Conservation (phyloP, 2,888 invertebrate genomes). For the Odiellus spinosus region DNA sequence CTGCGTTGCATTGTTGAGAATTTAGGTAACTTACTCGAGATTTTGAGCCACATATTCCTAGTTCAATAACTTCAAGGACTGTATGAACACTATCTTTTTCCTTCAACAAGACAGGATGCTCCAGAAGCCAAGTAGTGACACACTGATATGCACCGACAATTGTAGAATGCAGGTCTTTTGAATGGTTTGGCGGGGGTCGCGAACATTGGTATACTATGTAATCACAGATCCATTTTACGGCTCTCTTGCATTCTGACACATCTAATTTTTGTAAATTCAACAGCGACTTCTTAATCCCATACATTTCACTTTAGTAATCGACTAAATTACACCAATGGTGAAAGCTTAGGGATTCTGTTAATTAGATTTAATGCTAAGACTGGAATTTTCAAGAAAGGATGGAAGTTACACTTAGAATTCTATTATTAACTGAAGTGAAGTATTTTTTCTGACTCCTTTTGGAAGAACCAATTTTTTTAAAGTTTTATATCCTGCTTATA, state of each 20-base stretch:
- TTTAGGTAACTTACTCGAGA: constrained; percentile 33
- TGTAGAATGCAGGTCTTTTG: constrained; percentile 78
- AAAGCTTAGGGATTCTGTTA: too few species aligned
- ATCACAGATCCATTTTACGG: constrained; percentile 95
- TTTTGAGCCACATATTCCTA: constrained; percentile 92
- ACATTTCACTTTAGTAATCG: not conserved
- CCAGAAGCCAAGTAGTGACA: constrained; percentile 63
- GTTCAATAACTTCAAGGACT: constrained; percentile 87
- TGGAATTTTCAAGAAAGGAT: too few species aligned
- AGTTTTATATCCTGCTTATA: too few species aligned
- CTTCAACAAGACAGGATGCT: constrained; percentile 72
- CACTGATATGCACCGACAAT: constrained; percentile 51
- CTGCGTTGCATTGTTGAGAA: too few species aligned
- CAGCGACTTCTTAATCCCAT: not conserved
- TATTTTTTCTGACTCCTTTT: too few species aligned
- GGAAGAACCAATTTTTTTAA: too few species aligned
- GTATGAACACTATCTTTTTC: constrained; percentile 84
- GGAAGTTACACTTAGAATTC: too few species aligned
- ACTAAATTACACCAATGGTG: too few species aligned
- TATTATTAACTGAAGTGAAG: too few species aligned
- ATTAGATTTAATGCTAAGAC: too few species aligned
- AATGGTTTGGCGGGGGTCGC: constrained; percentile 81
- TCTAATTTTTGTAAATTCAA: constrained; percentile 38
- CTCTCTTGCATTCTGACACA: constrained; percentile 72
- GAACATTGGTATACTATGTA: constrained; percentile 92